Evolutionary conservation across 2,113 vertebrate genomes (phyloP).

Genomic region (Papio anubis): DNA sequence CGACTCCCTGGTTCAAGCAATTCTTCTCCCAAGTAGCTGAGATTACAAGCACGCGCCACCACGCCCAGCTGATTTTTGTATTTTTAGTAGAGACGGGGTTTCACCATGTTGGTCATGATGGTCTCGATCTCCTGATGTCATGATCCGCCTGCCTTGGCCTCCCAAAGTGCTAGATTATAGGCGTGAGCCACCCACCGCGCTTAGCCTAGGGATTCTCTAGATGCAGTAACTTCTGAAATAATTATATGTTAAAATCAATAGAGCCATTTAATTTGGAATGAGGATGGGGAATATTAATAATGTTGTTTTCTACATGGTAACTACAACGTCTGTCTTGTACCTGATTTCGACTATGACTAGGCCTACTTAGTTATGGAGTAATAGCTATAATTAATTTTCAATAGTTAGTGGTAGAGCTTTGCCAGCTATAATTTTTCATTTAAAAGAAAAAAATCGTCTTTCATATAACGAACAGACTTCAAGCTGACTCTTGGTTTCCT

Average conservation of each 20-base stretch:
- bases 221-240: neutral
- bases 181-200: fast-evolving
- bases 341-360: slow-evolving; percentile 1
- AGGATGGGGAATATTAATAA: neutral
- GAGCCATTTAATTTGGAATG: neutral
- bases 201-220: neutral
- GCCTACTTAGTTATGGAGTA: neutral
- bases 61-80: too few species aligned
- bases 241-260: neutral
- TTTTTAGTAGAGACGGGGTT: too few species aligned
- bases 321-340: neutral
- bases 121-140: too few species aligned
- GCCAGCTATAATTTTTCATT: slow-evolving; percentile 24
- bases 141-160: too few species aligned
- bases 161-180: too few species aligned
- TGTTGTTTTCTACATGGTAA: neutral
- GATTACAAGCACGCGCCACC: too few species aligned
- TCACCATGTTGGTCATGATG: too few species aligned
- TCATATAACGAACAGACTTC: slow-evolving; percentile 35
- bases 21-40: too few species aligned
- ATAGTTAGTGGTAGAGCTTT: neutral
- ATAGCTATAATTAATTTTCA: slow-evolving; percentile 25
- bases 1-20: too few species aligned
- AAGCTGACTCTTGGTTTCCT: slow-evolving; percentile 40
- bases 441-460: neutral